phyloP scores from a whole-genome alignment of 1,140 invertebrate genomes.

The Aphidius ervi region DNA sequence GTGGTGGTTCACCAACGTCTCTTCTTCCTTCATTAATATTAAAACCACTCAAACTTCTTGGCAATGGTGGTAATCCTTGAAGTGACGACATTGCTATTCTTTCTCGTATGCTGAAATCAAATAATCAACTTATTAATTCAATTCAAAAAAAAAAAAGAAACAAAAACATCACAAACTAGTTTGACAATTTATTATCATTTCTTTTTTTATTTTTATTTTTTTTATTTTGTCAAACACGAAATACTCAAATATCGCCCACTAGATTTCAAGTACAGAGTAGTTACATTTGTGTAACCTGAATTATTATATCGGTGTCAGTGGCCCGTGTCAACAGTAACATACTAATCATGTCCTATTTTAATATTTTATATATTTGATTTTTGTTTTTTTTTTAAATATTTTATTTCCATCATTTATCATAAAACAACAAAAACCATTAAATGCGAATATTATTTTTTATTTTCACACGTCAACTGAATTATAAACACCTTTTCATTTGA shows the following conservation, averaged over 20 bases:
- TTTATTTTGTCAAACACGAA: slow-evolving; percentile 3
- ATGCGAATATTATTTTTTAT: too few species aligned
- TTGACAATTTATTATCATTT: slow-evolving; percentile 1
- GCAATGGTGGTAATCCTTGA: slow-evolving; percentile 74
- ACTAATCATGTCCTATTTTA: slow-evolving; percentile 10
- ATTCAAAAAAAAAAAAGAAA: slow-evolving; percentile 11
- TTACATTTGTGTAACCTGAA: slow-evolving; percentile 16
- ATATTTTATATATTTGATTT: background rate
- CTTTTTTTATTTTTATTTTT: background rate
- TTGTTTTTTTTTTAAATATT: background rate
- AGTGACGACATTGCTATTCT: slow-evolving; percentile 66
- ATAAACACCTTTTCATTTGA: too few species aligned
- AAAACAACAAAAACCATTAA: too few species aligned
- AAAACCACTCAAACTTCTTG: slow-evolving; percentile 77
- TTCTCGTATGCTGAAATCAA: slow-evolving; percentile 53
- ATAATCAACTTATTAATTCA: slow-evolving; percentile 22
- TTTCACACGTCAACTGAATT: too few species aligned
- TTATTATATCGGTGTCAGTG: slow-evolving; percentile 19
- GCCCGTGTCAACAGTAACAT: slow-evolving; percentile 8
- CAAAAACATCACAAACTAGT: background rate
- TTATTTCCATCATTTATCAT: background rate
- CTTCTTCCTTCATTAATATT: slow-evolving; percentile 53
- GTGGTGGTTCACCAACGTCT: slow-evolving; percentile 43
- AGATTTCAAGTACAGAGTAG: background rate
- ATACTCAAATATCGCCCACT: too few species aligned